Percentiles rank a stretch among this genome's conserved stretches.
Evolutionary conservation across 2,113 vertebrate genomes (phyloP).

Genomic region (Zosterops pallidus): DNA sequence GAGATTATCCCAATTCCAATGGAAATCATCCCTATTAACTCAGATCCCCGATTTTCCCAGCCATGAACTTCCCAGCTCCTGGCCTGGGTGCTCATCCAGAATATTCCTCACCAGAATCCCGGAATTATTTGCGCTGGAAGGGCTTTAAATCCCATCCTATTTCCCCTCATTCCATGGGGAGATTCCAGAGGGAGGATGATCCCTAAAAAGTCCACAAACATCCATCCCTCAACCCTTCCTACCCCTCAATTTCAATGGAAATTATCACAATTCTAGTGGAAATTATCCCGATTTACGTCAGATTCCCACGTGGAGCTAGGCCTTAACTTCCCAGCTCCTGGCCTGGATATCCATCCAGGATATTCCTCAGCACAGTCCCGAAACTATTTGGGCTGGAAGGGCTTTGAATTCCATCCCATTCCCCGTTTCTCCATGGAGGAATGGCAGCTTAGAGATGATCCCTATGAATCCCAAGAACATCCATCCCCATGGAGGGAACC

Average conservation of each 20-base stretch:
- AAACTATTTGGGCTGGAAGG: neutral
- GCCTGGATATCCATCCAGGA: neutral
- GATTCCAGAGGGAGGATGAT: neutral
- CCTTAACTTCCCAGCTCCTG: neutral
- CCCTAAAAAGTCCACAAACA: neutral
- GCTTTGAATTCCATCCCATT: neutral
- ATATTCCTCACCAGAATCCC: neutral
- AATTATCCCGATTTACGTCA: too few species aligned
- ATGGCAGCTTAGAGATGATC: neutral
- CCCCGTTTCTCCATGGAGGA: neutral
- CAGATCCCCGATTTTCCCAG: neutral
- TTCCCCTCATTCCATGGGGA: neutral
- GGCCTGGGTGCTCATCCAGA: neutral
- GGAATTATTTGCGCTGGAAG: neutral
- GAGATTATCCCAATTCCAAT: neutral
- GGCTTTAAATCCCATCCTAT: neutral
- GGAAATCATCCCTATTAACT: neutral
- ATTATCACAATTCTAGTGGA: neutral
- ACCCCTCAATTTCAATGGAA: neutral
- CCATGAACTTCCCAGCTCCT: neutral
- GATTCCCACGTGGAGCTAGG: neutral
- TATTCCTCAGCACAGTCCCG: neutral
- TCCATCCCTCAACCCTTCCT: neutral
- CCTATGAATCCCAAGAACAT: neutral
- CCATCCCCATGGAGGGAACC: neutral